A percentile compares a stretch with the other conserved stretches of the same genome.
Conservation (phyloP, 2,888 invertebrate genomes). For the Patella ulyssiponensis region DNA sequence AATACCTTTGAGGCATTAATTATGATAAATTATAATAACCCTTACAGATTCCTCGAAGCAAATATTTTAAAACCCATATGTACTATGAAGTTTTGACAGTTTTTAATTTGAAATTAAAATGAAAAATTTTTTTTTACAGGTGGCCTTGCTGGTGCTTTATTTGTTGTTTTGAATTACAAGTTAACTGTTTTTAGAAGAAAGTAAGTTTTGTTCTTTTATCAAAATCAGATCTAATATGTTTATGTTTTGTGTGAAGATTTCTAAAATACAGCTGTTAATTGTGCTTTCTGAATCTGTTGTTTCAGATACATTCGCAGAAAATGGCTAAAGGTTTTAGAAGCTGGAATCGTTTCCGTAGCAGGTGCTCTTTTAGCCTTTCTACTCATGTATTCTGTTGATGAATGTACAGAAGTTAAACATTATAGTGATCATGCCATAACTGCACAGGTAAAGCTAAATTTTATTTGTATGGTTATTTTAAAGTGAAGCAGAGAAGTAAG, state of each 20-base stretch:
- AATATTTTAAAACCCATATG: not conserved
- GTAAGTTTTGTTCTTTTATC: slow-evolving; percentile 72
- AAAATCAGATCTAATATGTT: not conserved
- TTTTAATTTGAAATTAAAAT: too few species aligned
- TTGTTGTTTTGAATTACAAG: slow-evolving; percentile 91
- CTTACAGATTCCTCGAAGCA: not conserved
- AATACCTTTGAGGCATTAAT: too few species aligned
- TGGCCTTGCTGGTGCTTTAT: slow-evolving; percentile 90
- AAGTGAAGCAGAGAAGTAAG: too few species aligned
- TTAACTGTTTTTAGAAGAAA: slow-evolving; percentile 90
- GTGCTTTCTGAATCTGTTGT: not conserved
- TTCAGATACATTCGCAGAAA: slow-evolving; percentile 68
- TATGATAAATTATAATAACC: too few species aligned
- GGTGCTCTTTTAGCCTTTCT: slow-evolving; percentile 89
- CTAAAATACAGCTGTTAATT: not conserved
- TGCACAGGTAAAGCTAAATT: slow-evolving; percentile 41
- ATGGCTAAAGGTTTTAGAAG: slow-evolving; percentile 88
- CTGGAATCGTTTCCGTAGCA: slow-evolving; percentile 85
- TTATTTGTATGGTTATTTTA: too few species aligned
- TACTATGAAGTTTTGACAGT: too few species aligned
- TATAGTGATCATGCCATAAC: slow-evolving; percentile 52
- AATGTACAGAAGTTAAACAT: slow-evolving; percentile 80
- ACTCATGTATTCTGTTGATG: slow-evolving; percentile 89
- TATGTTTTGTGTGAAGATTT: too few species aligned
- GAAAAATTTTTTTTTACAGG: slow-evolving; percentile 72